Evolutionary conservation across 2,797 vertebrate genomes (phyloP).

Genomic region (Peromyscus nudipes): DNA sequence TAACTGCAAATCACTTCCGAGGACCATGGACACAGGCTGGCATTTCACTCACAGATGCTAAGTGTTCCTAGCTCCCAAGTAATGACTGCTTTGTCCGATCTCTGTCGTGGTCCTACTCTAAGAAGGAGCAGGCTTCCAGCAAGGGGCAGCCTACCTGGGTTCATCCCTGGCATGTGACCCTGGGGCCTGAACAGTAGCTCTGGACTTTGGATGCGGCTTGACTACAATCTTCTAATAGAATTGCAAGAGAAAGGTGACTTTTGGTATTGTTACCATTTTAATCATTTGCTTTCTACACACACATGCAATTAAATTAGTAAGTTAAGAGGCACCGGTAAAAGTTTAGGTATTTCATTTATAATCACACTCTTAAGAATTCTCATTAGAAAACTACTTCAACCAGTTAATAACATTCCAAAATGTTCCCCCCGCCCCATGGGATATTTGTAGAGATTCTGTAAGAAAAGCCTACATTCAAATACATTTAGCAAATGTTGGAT

Average conservation of each 20-base stretch:
- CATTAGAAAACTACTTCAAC: not conserved
- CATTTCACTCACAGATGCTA: accelerated
- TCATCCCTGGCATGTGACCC: accelerated
- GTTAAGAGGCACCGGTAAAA: not conserved
- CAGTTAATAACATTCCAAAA: not conserved
- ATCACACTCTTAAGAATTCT: not conserved
- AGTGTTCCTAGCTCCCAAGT: accelerated
- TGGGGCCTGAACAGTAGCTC: not conserved
- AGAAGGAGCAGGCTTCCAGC: accelerated
- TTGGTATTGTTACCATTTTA: not conserved
- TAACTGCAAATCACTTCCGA: not conserved
- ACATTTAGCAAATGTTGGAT: not conserved
- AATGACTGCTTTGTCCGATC: accelerated
- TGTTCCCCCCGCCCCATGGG: too few relatives aligned
- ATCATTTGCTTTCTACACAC: not conserved
- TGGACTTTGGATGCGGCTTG: not conserved
- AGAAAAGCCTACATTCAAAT: not conserved
- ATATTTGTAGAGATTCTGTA: not conserved
- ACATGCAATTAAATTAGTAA: not conserved
- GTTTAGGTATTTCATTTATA: not conserved
- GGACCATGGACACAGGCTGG: not conserved
- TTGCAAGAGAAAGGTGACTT: not conserved
- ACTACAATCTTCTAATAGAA: not conserved
- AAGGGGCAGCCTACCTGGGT: too few relatives aligned
- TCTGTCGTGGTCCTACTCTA: not conserved